Base-by-base conservation (phyloP, 2,113 vertebrate species). In the Dipodomys ordii region DNA sequence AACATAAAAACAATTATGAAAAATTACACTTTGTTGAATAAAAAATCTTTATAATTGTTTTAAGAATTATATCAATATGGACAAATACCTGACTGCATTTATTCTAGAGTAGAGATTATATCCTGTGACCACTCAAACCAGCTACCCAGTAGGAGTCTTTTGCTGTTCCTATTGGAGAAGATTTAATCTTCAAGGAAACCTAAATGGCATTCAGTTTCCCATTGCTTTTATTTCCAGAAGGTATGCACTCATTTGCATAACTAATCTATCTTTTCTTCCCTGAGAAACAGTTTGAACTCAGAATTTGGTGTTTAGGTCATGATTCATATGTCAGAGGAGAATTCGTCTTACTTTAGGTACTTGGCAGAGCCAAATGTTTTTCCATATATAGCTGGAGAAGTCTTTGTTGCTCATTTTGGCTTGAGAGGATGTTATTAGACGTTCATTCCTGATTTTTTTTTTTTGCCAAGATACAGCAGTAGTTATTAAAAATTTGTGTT, bases 381-480 rank as follows among this genome's bases (percentile, higher is more conserved):
- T 97, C 92, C 62, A 19, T 74, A 23, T 76, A 60, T 87, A 96
- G 87, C 11, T 94, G 82, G 88, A 96, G 81, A 22, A 93, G 90
- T 94, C 95, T 97, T 97, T 89, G 92, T 90, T 77, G 62, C 87
- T 83, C 87, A 3, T 96, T 95, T 86, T 93, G 97, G 85, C 83
- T 95, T 76, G 25, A 23, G n/a, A 91, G 87, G 74, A 80, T 96
- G 27, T 92, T 94, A 71, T 39, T 83, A 30, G 39, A 88, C 95
- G 60, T 95, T 95, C 82, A 90, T 90, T 91, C 92, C 76, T 79
- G 88, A 88, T 92, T 67, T 76, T 23, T 20, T n/a, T n/a, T 92
- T 44, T 65, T 95, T 87, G 81, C 73, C 72, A 19, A 74, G 62
- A 64, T 93, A 80, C 22, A 73, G 39, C 49, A 68, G 64, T 81